A percentile compares a stretch with the other conserved stretches of the same genome.
phyloP scores from a whole-genome alignment of 2,888 invertebrate genomes.

The Drosophila planitibia region DNA sequence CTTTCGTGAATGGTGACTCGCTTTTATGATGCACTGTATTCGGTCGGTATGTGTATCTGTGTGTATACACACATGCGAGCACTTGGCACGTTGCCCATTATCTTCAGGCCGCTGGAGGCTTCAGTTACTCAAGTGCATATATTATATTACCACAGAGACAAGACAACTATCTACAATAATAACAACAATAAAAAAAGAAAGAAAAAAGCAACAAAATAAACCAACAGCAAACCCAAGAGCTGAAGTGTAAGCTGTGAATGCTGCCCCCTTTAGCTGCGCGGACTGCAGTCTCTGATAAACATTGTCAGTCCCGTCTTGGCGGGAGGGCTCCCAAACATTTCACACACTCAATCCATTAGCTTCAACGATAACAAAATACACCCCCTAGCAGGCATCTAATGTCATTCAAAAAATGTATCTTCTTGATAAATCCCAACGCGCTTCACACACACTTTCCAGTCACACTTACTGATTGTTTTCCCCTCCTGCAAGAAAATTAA shows the following conservation, averaged over 20 bases:
- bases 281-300: constrained; percentile 47
- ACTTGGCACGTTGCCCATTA: constrained; percentile 81
- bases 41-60: constrained; percentile 20
- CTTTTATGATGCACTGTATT: constrained; percentile 79
- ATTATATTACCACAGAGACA: constrained; percentile 65
- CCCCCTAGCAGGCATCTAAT: constrained; percentile 38
- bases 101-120: constrained; percentile 61
- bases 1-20: constrained; percentile 63
- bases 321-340: constrained; percentile 36
- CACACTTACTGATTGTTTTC: constrained; percentile 30
- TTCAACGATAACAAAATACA: constrained; percentile 41
- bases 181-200: background rate
- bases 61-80: constrained; percentile 48
- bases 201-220: background rate
- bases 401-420: constrained; percentile 31
- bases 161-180: constrained; percentile 4
- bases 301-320: constrained; percentile 45
- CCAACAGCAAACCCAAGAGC: constrained; percentile 51
- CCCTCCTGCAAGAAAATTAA: constrained; percentile 53
- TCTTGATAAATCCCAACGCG: constrained; percentile 38
- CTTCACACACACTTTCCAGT: constrained; percentile 69
- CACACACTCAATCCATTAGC: constrained; percentile 56
- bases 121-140: constrained; percentile 69
- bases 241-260: constrained; percentile 47
- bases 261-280: background rate